Evolutionary conservation across 2,888 invertebrate genomes (phyloP).

Genomic region (Arctia plantaginis): DNA sequence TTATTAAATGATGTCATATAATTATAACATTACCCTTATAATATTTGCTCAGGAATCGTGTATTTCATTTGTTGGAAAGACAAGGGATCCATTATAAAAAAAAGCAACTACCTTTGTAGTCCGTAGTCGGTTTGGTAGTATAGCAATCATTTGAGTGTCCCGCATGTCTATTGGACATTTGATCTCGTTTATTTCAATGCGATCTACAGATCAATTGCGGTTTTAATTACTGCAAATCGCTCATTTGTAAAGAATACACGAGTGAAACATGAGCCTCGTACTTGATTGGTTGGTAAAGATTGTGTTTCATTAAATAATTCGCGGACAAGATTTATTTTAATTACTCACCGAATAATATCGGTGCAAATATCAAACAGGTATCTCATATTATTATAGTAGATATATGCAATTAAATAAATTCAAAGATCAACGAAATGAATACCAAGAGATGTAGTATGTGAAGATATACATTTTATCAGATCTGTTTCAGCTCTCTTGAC

Average conservation of each 20-base stretch:
- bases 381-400: neutral
- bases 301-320: neutral
- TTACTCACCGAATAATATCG: neutral
- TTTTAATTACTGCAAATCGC: conserved; percentile 8
- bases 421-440: neutral
- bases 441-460: neutral
- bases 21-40: neutral
- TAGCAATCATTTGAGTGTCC: conserved; percentile 10
- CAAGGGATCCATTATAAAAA: neutral
- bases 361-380: neutral
- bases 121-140: conserved; percentile 1
- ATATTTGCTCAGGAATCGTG: neutral
- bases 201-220: conserved; percentile 4
- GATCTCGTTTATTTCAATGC: conserved; percentile 9
- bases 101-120: neutral
- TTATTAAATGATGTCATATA: too few species aligned
- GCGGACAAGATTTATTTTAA: neutral
- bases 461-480: neutral
- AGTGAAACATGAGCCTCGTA: neutral
- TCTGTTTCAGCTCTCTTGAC: neutral
- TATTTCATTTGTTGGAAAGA: neutral
- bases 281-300: neutral
- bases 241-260: neutral
- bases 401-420: neutral
- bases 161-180: neutral